Conservation (phyloP, 2,888 invertebrate genomes). For the Pyrrhosoma nymphula region DNA sequence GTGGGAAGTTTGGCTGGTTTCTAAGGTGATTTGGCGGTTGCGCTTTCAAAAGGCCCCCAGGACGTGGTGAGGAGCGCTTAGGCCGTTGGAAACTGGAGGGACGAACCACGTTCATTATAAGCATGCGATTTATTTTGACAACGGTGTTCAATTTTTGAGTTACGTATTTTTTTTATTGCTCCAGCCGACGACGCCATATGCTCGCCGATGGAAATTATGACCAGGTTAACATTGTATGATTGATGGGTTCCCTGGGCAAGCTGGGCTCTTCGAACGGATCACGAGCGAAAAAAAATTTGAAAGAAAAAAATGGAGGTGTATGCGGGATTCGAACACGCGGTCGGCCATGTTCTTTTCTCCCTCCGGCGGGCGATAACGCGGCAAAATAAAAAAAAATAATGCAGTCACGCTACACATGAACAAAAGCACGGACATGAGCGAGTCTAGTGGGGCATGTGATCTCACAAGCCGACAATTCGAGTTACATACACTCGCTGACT, state of each 20-base stretch:
- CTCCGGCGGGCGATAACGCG: not conserved
- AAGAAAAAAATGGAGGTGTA: not conserved
- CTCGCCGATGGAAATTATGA: not conserved
- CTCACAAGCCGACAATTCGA: not conserved
- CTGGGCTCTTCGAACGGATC: not conserved
- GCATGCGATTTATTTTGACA: not conserved
- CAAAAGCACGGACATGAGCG: not conserved
- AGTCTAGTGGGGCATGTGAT: not conserved
- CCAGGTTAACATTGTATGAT: not conserved
- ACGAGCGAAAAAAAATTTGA: not conserved
- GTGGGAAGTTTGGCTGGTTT: not conserved
- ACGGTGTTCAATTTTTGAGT: not conserved
- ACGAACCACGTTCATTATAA: not conserved
- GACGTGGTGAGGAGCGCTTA: not conserved
- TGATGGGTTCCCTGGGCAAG: not conserved
- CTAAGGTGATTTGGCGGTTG: not conserved
- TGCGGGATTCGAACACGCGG: not conserved
- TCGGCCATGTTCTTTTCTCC: not conserved
- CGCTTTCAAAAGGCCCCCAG: not conserved
- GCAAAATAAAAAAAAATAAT: not conserved
- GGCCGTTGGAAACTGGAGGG: no score
- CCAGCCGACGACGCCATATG: not conserved
- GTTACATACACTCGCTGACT: no score
- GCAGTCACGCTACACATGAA: not conserved
- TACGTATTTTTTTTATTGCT: not conserved